A percentile compares a stretch with the other conserved stretches of the same genome.
Conservation (phyloP, 1,140 invertebrate genomes). For the Drosophila tropicalis region DNA sequence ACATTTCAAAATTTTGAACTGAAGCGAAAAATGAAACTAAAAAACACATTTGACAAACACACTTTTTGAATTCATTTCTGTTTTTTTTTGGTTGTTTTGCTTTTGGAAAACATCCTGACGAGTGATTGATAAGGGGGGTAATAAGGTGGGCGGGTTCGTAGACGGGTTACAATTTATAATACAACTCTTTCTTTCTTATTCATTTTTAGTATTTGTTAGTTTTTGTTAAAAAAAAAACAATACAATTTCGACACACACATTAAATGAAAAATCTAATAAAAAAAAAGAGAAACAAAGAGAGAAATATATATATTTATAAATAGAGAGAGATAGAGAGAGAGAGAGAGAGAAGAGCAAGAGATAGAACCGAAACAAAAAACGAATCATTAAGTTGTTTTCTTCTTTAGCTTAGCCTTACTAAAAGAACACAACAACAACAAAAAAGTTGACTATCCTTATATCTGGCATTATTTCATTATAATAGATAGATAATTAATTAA, state of each 20-base stretch:
- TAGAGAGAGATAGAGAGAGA: not conserved
- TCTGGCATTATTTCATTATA: constrained; percentile 21
- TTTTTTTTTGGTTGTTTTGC: too few species aligned
- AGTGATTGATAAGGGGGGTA: constrained; percentile 43
- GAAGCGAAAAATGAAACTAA: constrained; percentile 47
- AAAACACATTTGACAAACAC: constrained; percentile 78
- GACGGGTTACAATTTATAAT: constrained; percentile 3
- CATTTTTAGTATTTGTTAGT: constrained; percentile 78
- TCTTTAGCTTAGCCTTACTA: not conserved
- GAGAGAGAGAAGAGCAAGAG: not conserved
- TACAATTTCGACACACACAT: constrained; percentile 18
- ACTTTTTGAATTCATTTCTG: constrained; percentile 53
- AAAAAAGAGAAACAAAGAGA: not conserved
- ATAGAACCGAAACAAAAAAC: not conserved
- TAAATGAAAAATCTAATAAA: constrained; percentile 20
- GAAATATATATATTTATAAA: not conserved
- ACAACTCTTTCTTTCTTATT: constrained; percentile 32
- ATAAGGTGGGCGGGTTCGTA: constrained; percentile 19
- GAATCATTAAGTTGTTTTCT: too few species aligned
- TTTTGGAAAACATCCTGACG: constrained; percentile 29
- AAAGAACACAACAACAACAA: constrained; percentile 67
- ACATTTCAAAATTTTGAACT: constrained; percentile 40
- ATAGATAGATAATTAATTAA: constrained; percentile 5
- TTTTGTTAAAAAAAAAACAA: constrained; percentile 43
- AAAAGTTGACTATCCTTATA: constrained; percentile 56